Evolutionary conservation across 2,797 vertebrate species (phyloP), one percentile per base, ranked within the genome.

Genomic region (Pipistrellus kuhlii): DNA sequence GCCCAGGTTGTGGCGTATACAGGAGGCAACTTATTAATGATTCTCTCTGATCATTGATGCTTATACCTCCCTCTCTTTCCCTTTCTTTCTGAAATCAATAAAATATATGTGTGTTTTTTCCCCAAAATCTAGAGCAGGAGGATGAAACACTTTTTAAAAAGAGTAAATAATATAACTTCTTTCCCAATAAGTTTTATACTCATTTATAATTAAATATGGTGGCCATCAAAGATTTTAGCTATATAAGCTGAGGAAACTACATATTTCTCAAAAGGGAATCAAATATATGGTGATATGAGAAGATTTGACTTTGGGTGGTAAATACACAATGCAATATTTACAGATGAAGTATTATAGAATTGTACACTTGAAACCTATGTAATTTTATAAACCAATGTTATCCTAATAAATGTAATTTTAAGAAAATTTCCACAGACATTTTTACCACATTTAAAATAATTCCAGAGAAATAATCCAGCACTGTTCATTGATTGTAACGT

Each of bases 381-480:
- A 53, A 53, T 35, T 55, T 53, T 32, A n/a, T 76, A 53, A 53
- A 76, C 48, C 48, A 53, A 76, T 76, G 20, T 76, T 48, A 77
- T 20, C 20, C 48, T n/a, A 53, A 76, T 76, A 32, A 51, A 53
- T 77, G 32, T 77, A 77, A 53, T 77, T 76, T 77, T 55, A 35
- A 77, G 48, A 77, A 77, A 77, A 76, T 88, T 88, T 88, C 59
- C 82, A 91, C 27, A 88, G 21, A 77, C n/a, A 80, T 88, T 64
- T 94, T 73, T 7, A 95, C 48, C n/a, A 76, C 5, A 76, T 64
- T 86, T 23, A 86, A 84, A 94, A 25, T 51, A 80, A 69, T 89
- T 94, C 51, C n/a, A 38, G 27, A 80, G 76, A 46, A 35, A 75
- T 27, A 94, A 85, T n/a, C 6, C n/a, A 83, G 20, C 9, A 15